phyloP scores from a whole-genome alignment of 2,888 invertebrate species.

The Diarsia dahlii region DNA sequence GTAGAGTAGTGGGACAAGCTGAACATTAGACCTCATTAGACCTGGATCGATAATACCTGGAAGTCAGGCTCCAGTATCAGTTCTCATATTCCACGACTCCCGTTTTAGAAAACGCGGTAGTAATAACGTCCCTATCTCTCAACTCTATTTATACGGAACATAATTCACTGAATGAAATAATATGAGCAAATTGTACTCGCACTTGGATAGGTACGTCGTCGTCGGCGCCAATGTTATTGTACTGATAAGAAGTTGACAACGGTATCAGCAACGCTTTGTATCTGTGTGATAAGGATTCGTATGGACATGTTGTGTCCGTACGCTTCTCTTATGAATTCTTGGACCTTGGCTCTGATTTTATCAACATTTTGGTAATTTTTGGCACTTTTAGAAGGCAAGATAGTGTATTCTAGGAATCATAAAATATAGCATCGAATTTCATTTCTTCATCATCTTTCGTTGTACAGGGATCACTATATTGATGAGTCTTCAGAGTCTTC shows the following conservation, averaged over 20 bases:
- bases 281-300: conserved; percentile 50
- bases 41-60: background rate
- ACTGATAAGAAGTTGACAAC: conserved; percentile 49
- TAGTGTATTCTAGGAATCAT: background rate
- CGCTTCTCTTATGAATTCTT: conserved; percentile 8
- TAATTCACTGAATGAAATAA: conserved; percentile 48
- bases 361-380: background rate
- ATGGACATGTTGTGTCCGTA: conserved; percentile 18
- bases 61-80: background rate
- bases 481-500: too few relatives aligned
- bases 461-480: too few relatives aligned
- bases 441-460: too few relatives aligned
- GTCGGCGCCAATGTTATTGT: conserved; percentile 63
- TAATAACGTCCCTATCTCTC: conserved; percentile 27
- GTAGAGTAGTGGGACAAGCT: background rate
- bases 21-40: background rate
- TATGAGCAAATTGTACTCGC: conserved; percentile 42
- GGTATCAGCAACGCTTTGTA: conserved; percentile 53
- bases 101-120: conserved; percentile 4
- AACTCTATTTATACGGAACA: conserved; percentile 35
- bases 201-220: conserved; percentile 56
- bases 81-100: background rate
- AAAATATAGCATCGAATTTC: too few relatives aligned
- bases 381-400: background rate
- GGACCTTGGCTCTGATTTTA: background rate